phyloP scores from a whole-genome alignment of 1,140 invertebrate species.

The Magallana angulata region DNA sequence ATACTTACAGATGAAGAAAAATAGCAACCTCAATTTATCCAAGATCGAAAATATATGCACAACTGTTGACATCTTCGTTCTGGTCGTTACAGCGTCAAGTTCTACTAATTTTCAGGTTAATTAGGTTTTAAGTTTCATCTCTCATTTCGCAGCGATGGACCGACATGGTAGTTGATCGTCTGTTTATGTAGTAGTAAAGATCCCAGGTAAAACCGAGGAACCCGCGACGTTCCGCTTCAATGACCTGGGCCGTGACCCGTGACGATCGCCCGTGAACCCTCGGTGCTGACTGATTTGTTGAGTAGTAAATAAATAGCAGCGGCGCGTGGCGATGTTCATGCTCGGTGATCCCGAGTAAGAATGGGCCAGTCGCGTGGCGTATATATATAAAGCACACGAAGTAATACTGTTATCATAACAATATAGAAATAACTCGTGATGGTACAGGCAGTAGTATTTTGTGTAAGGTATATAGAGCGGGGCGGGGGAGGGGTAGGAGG shows the following conservation, averaged over 20 bases:
- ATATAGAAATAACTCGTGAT: too few species aligned
- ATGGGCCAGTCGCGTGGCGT: background rate
- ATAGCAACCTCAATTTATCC: background rate
- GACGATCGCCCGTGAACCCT: background rate
- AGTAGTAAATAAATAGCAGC: background rate
- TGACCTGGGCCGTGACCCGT: constrained; percentile 2
- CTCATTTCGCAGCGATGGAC: constrained; percentile 29
- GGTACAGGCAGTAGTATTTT: too few species aligned
- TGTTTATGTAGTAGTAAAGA: background rate
- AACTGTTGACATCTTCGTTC: background rate
- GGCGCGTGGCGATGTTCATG: constrained; percentile 15
- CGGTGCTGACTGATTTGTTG: constrained; percentile 15
- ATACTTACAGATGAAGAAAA: constrained; percentile 21
- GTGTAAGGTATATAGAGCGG: too few species aligned
- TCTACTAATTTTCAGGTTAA: background rate
- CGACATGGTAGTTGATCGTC: constrained; percentile 20
- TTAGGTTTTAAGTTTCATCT: constrained; percentile 8
- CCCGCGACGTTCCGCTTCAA: constrained; percentile 1
- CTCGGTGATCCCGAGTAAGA: background rate
- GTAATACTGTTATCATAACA: too few species aligned
- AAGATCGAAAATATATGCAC: background rate
- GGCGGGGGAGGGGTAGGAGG: too few species aligned
- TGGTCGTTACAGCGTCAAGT: background rate
- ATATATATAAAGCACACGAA: background rate
- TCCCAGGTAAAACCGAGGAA: constrained; percentile 11